These are phyloP conservation scores for Oceanodroma leucorhoa DNA, from an alignment of 2,797 vertebrate genomes.

Conservation along the genomic window DNA sequence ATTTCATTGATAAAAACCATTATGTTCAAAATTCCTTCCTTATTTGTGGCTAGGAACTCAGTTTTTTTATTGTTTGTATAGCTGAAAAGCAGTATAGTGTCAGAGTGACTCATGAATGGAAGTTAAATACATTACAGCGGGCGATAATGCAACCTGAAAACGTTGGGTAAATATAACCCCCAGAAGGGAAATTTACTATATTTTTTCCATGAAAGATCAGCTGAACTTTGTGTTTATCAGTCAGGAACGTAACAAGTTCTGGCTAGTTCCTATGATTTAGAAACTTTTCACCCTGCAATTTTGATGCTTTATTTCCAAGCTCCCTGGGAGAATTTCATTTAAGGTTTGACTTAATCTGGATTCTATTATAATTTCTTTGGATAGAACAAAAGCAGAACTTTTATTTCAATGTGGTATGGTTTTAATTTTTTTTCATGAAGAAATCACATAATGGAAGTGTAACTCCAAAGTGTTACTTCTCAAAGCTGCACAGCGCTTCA, in stretches of 20 bases:
- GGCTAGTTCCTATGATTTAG: background rate
- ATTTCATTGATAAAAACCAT: background rate
- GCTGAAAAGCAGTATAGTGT: background rate
- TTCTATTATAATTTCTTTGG: background rate
- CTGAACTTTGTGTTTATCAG: slow-evolving; percentile 41
- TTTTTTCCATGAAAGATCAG: slow-evolving; percentile 21
- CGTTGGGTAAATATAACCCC: slow-evolving; percentile 27
- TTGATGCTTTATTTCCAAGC: background rate
- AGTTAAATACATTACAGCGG: slow-evolving; percentile 20
- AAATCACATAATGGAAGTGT: background rate
- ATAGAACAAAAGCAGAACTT: background rate
- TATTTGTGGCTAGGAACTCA: background rate
- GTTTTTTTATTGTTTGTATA: slow-evolving; percentile 8
- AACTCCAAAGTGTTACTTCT: background rate
- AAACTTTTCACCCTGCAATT: background rate
- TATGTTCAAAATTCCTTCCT: background rate
- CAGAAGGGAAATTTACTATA: slow-evolving; percentile 19
- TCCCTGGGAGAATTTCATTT: background rate
- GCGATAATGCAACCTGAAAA: background rate
- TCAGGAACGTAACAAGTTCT: slow-evolving; percentile 31
- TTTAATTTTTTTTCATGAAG: background rate
- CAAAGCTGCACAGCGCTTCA: background rate
- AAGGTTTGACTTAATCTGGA: background rate
- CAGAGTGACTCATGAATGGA: slow-evolving; percentile 31
- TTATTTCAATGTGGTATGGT: background rate